Evolutionary conservation across 1,140 invertebrate species (phyloP).

Genomic region (Lamellibrachia luymesi): DNA sequence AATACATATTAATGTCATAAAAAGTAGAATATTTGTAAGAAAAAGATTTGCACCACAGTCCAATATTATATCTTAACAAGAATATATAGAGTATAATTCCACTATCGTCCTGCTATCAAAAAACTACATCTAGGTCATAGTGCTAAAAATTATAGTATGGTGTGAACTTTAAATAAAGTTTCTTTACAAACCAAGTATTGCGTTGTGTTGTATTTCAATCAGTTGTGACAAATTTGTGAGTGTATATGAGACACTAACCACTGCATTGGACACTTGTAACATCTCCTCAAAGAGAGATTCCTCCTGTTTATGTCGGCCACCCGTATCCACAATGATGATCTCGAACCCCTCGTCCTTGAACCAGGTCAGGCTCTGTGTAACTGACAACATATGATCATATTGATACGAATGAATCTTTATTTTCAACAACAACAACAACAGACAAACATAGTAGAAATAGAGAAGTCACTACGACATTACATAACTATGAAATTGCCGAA

Average conservation of each 20-base stretch:
- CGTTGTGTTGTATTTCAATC: background rate
- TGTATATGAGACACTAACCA: constrained; percentile 68
- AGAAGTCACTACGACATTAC: too few relatives aligned
- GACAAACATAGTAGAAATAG: too few relatives aligned
- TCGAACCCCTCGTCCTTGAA: constrained; percentile 99
- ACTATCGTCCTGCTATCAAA: background rate
- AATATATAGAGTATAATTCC: background rate
- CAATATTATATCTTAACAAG: background rate
- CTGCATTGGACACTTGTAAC: constrained; percentile 97
- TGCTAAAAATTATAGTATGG: too few relatives aligned
- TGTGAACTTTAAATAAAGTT: background rate
- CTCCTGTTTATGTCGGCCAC: constrained; percentile 98
- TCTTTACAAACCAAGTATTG: background rate
- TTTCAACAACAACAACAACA: too few relatives aligned
- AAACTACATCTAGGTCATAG: background rate
- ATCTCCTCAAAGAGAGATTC: constrained; percentile 99
- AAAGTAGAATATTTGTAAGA: background rate
- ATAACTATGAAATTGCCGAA: too few relatives aligned
- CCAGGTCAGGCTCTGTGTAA: constrained; percentile 98
- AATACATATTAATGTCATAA: background rate
- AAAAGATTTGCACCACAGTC: background rate
- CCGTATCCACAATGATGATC: constrained; percentile 99
- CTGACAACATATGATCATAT: constrained; percentile 58
- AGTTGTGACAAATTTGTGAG: background rate
- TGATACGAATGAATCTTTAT: background rate